A percentile compares a stretch with the other conserved stretches of the same genome.
These are phyloP conservation scores for Amblyteles armatorius DNA, from an alignment of 2,888 invertebrate species.

Conservation along the genomic window DNA sequence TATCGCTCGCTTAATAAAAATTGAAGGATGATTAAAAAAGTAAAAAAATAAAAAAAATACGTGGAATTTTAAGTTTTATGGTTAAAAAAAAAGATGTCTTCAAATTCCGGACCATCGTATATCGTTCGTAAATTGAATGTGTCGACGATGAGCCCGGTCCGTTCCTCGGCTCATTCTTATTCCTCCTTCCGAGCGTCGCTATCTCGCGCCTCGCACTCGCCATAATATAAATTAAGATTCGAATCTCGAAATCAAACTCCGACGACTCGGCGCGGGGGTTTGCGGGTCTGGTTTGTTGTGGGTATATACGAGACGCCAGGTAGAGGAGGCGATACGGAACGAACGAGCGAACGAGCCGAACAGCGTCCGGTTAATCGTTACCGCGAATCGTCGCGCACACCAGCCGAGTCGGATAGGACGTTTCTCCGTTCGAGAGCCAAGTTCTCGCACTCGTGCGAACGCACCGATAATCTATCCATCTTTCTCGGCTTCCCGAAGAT, in stretches of 20 bases:
- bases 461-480: constrained; percentile 43
- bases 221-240: constrained; percentile 68
- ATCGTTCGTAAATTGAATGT: constrained; percentile 22
- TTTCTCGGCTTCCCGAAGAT: constrained; percentile 15
- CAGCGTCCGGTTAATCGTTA: constrained; percentile 67
- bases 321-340: constrained; percentile 39
- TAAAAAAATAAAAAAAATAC: background rate
- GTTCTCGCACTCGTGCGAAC: constrained; percentile 41
- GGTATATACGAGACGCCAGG: constrained; percentile 45
- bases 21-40: too few species aligned
- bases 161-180: constrained; percentile 25
- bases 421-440: background rate
- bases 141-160: constrained; percentile 19
- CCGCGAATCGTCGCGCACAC: constrained; percentile 61
- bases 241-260: constrained; percentile 69
- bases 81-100: background rate
- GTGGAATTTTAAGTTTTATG: background rate
- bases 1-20: too few species aligned
- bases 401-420: background rate
- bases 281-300: background rate
- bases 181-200: constrained; percentile 24
- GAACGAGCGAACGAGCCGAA: constrained; percentile 31
- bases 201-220: constrained; percentile 36
- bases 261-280: background rate
- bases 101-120: background rate